A percentile compares a stretch with the other conserved stretches of the same genome.
phyloP scores from a whole-genome alignment of 2,888 invertebrate genomes.

The Andricus curvator region DNA sequence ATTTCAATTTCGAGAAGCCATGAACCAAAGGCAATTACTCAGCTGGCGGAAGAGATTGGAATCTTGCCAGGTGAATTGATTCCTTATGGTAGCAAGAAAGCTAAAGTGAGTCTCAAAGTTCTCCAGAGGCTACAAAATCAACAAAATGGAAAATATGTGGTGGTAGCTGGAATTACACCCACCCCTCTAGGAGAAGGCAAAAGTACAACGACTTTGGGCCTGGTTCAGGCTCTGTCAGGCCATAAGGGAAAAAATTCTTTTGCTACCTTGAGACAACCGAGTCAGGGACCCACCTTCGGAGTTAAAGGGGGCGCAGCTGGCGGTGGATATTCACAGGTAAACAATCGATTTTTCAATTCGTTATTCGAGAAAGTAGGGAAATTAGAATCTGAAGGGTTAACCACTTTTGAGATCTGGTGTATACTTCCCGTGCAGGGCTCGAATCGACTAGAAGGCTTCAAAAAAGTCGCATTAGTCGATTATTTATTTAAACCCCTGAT shows the following conservation, averaged over 20 bases:
- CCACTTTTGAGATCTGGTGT: no score
- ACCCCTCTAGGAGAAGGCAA: slow-evolving; percentile 99
- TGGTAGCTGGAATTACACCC: slow-evolving; percentile 98
- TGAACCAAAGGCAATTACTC: slow-evolving; percentile 89
- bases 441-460: no score
- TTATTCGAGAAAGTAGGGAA: not conserved
- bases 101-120: slow-evolving; percentile 92
- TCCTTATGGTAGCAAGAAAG: slow-evolving; percentile 95
- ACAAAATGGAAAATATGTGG: slow-evolving; percentile 92
- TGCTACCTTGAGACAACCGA: slow-evolving; percentile 97
- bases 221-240: slow-evolving; percentile 94
- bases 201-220: slow-evolving; percentile 95
- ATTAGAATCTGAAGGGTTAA: no score
- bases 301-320: slow-evolving; percentile 99
- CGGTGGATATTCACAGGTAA: slow-evolving; percentile 95
- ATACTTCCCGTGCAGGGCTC: no score
- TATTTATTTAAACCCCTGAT: no score
- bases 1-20: slow-evolving; percentile 94
- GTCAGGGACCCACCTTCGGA: slow-evolving; percentile 99
- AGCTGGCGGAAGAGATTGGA: slow-evolving; percentile 91
- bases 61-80: slow-evolving; percentile 89
- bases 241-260: slow-evolving; percentile 92
- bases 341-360: not conserved
- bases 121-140: slow-evolving; percentile 86
- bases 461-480: no score